Conservation (phyloP, 2,888 invertebrate genomes). For the Bombyx huttoni region DNA sequence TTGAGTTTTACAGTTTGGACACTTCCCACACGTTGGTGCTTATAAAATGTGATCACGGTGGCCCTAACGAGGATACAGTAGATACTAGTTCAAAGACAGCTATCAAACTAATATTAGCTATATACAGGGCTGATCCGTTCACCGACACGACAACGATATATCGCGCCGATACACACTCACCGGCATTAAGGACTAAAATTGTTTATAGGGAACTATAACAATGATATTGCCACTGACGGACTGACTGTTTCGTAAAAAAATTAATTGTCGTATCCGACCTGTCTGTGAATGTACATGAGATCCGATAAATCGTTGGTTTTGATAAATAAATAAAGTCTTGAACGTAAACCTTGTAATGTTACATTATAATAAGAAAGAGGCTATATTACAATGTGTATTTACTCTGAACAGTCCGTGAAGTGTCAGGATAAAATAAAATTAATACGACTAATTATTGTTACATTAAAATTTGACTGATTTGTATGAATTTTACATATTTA, state of each 20-base stretch:
- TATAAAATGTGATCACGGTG: slow-evolving; percentile 47
- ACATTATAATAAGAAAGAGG: neutral
- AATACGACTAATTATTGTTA: neutral
- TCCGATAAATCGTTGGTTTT: too few relatives aligned
- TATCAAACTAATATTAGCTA: neutral
- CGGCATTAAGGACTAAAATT: too few relatives aligned
- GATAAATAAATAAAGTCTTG: too few relatives aligned
- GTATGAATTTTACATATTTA: neutral
- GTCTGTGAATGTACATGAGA: too few relatives aligned
- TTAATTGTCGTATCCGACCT: too few relatives aligned
- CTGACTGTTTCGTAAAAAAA: too few relatives aligned
- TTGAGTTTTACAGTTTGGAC: slow-evolving; percentile 16
- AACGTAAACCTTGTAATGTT: neutral
- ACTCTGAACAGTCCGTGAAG: neutral
- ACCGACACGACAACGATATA: too few relatives aligned
- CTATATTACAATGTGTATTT: neutral
- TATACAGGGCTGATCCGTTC: neutral
- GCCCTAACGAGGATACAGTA: slow-evolving; percentile 28
- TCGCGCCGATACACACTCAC: too few relatives aligned
- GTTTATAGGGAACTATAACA: too few relatives aligned
- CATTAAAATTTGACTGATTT: neutral
- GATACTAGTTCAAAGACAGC: neutral
- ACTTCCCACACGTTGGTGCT: slow-evolving; percentile 46
- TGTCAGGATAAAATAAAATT: neutral
- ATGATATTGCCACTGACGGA: too few relatives aligned